A percentile compares a stretch with the other conserved stretches of the same genome.
Conservation (phyloP, 2,113 vertebrate genomes). For the Corythoichthys haematopterus region DNA sequence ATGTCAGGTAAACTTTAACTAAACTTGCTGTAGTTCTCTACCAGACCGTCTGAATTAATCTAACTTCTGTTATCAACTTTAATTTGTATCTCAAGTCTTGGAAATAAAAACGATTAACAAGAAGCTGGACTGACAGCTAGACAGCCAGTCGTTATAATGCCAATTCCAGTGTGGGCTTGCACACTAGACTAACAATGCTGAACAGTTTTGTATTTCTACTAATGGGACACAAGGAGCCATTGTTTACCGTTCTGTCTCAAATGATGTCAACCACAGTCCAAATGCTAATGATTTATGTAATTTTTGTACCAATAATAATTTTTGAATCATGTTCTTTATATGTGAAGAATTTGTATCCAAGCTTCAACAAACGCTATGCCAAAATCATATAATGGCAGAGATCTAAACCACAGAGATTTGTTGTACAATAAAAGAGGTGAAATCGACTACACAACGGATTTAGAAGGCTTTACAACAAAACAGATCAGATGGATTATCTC, state of each 20-base stretch:
- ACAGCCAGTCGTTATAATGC: neutral
- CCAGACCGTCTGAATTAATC: neutral
- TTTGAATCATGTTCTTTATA: neutral
- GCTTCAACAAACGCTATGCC: neutral
- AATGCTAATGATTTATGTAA: neutral
- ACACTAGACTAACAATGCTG: neutral
- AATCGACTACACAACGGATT: conserved; percentile 56
- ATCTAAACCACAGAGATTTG: conserved; percentile 11
- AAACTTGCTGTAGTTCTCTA: neutral
- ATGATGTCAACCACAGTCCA: neutral
- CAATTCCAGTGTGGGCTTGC: conserved; percentile 3
- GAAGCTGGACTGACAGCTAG: neutral
- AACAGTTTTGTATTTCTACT: conserved; percentile 6
- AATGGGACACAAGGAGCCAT: neutral
- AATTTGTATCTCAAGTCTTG: neutral
- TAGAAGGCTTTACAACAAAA: conserved; percentile 58
- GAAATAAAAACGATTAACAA: neutral
- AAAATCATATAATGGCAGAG: neutral
- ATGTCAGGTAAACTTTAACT: neutral
- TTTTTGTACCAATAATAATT: too few relatives aligned
- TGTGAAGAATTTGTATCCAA: neutral
- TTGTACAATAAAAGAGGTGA: conserved; percentile 37
- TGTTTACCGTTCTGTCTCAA: neutral
- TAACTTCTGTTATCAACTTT: neutral
- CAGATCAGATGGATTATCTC: conserved; percentile 65